Evolutionary conservation across 2,888 invertebrate genomes (phyloP), one percentile per base, ranked within the genome.

Genomic region (Dendrolimus pini): DNA sequence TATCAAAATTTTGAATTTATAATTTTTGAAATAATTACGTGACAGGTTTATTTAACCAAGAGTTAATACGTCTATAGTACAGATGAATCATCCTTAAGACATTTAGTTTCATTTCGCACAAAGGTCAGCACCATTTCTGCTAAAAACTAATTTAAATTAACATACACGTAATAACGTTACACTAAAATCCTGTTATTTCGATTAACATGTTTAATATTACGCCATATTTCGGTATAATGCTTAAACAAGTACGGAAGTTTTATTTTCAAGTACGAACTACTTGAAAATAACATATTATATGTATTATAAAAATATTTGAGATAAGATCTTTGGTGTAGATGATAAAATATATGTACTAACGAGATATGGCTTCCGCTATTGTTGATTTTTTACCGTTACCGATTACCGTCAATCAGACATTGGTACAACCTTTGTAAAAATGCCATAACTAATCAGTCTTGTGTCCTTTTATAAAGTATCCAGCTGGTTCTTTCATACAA

Each of bases 191-290:
- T 10, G 47, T 47, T 47, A 47, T 47, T 47, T 56, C 1, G 55
- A 56, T 59, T 60, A 61, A 60, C 58, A 9, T 30, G 30, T 30
- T 30, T 30, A 30, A 30, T 9, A 8, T 47, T 47, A 47, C 47
- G 9, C 47, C 6, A 47, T 47, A 47, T 47, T 47, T 47, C 6
- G 12, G 12, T 47, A 47, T 47, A 47, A 47, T 58, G 56, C 13
- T 52, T 53, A 14, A 59, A 52, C 53, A 56, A 13, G 52, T 56
- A 58, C 61, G 58, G 57, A 60, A 65, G 64, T 62, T 63, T 62
- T 65, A 2, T 67, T 60, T 58, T 61, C 55, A 52, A 47, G 47
- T 47, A 47, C 47, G 63, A 69, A 72, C 61, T 47, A 47, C 47
- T 47, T 47, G 47, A 47, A 47, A 47, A 47, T 47, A 47, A 47